Percentiles rank a stretch among this genome's conserved stretches.
Evolutionary conservation across 2,888 invertebrate genomes (phyloP).

Genomic region (Amitus sp.): DNA sequence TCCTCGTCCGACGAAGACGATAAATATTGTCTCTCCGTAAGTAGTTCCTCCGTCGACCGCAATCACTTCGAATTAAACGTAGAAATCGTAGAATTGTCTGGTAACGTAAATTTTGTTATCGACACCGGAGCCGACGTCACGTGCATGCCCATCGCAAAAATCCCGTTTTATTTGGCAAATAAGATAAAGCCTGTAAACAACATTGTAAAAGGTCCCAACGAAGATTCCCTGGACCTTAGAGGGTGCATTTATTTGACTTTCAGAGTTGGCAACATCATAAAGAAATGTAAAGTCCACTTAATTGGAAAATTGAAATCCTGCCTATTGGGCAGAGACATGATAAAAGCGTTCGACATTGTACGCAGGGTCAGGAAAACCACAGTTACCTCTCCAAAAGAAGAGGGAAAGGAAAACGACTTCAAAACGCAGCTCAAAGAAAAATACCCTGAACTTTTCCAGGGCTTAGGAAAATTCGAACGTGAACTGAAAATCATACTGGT

Average conservation of each 20-base stretch:
- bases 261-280: conserved; percentile 4
- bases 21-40: too few species aligned
- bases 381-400: too few species aligned
- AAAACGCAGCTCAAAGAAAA: conserved; percentile 12
- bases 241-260: conserved; percentile 22
- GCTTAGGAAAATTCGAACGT: conserved; percentile 42
- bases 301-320: conserved; percentile 23
- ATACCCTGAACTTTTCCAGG: conserved; percentile 34
- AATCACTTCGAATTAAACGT: conserved; percentile 8
- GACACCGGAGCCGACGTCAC: conserved; percentile 32
- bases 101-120: conserved; percentile 16
- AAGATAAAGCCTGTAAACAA: conserved; percentile 20
- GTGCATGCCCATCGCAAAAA: conserved; percentile 16
- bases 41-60: too few species aligned
- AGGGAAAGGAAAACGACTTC: too few species aligned
- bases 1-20: background rate
- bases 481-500: conserved; percentile 46
- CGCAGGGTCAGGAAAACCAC: background rate
- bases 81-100: conserved; percentile 9
- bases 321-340: conserved; percentile 36
- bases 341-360: conserved; percentile 25
- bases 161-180: conserved; percentile 11
- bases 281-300: conserved; percentile 20
- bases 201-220: conserved; percentile 27
- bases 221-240: conserved; percentile 19